Evolutionary conservation across 2,113 vertebrate species (phyloP).

Genomic region (Thamnaconus septentrionalis): DNA sequence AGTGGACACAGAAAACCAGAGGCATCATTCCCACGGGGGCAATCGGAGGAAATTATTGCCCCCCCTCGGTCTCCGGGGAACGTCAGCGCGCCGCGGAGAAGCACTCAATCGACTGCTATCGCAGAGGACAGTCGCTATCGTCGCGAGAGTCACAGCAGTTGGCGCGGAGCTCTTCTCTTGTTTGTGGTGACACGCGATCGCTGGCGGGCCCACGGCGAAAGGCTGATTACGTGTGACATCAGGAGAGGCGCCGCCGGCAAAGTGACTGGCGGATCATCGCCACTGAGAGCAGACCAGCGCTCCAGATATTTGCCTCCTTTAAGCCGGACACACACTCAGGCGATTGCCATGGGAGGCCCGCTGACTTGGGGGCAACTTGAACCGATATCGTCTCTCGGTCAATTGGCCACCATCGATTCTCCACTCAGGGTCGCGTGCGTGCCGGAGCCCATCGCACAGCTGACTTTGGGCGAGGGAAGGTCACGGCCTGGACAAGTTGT

Average conservation of each 20-base stretch:
- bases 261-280: no score
- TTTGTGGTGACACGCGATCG: constrained; percentile 47
- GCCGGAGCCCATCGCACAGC: no score
- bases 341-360: no score
- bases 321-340: no score
- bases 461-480: no score
- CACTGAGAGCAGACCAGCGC: constrained; percentile 29
- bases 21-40: constrained; percentile 66
- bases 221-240: constrained; percentile 29
- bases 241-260: constrained; percentile 7
- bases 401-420: no score
- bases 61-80: constrained; percentile 54
- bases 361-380: no score
- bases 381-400: no score
- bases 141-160: not conserved
- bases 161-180: constrained; percentile 20
- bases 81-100: constrained; percentile 48
- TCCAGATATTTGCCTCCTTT: not conserved
- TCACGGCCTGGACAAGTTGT: no score
- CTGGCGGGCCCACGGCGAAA: constrained; percentile 19
- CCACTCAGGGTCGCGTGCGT: no score
- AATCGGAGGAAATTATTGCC: constrained; percentile 71
- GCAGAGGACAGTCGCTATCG: constrained; percentile 36
- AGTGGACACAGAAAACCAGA: constrained; percentile 73
- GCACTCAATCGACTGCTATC: constrained; percentile 66